A percentile compares a stretch with the other conserved stretches of the same genome.
Evolutionary conservation across 2,113 vertebrate genomes (phyloP).

Genomic region (Forbesichthys papilliferus): DNA sequence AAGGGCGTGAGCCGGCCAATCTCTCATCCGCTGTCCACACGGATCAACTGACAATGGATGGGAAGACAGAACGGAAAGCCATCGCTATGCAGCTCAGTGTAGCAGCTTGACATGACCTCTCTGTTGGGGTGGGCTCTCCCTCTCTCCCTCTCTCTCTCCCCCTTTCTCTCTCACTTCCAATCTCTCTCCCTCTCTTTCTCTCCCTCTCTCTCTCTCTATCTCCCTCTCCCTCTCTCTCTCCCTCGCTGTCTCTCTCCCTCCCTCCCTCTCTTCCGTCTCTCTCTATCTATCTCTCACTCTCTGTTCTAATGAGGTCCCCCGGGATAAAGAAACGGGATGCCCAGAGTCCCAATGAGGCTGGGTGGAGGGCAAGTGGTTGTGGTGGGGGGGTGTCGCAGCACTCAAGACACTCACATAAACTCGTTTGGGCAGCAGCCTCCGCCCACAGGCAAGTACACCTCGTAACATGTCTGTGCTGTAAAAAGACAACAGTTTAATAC

Average conservation of each 20-base stretch:
- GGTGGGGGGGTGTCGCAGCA: slow-evolving; percentile 20
- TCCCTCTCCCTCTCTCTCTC: neutral
- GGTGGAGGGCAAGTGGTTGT: neutral
- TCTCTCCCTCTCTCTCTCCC: slow-evolving; percentile 1
- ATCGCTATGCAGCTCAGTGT: slow-evolving; percentile 73
- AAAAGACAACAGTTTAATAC: neutral
- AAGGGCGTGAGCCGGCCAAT: slow-evolving; percentile 54
- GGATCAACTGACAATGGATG: slow-evolving; percentile 55
- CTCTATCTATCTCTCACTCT: slow-evolving; percentile 30
- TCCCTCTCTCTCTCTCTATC: no score
- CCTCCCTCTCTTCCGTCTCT: slow-evolving; percentile 35
- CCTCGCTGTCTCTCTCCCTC: neutral
- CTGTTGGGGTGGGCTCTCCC: slow-evolving; percentile 47
- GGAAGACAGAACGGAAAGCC: slow-evolving; percentile 59
- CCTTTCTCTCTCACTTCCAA: neutral
- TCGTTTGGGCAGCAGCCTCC: slow-evolving; percentile 1
- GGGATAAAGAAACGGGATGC: slow-evolving; percentile 46
- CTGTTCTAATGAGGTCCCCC: slow-evolving; percentile 77
- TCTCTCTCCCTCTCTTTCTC: slow-evolving; percentile 23
- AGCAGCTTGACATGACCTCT: slow-evolving; percentile 70
- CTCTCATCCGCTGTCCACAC: slow-evolving; percentile 58
- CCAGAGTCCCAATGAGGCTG: slow-evolving; percentile 57
- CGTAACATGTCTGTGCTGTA: neutral
- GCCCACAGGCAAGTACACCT: neutral
- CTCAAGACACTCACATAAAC: slow-evolving; percentile 1